A percentile compares a stretch with the other conserved stretches of the same genome.
These are phyloP conservation scores for Benthochromis sp. DNA, from an alignment of 2,113 vertebrate species.

Conservation along the genomic window DNA sequence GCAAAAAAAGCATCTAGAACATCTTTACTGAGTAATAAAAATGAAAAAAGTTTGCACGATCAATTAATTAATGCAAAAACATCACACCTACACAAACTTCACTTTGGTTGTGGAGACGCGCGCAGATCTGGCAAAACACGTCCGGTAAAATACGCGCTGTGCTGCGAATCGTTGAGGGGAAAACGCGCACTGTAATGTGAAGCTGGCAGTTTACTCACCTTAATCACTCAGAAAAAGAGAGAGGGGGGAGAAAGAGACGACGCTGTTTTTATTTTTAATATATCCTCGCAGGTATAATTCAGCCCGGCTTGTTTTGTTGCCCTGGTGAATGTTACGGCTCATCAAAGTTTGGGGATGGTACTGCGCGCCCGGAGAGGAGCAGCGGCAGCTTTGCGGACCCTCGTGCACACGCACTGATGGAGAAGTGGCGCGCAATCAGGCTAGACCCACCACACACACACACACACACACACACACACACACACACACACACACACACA, in stretches of 20 bases:
- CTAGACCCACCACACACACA: not conserved
- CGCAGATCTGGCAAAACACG: not conserved
- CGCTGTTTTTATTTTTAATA: not conserved
- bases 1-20: not conserved
- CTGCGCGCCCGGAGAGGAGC: constrained; percentile 32
- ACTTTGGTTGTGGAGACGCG: not conserved
- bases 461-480: not conserved
- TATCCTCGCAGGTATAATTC: not conserved
- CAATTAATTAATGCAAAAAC: not conserved
- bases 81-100: not conserved
- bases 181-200: not conserved
- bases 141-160: not conserved
- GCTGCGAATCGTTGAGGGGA: not conserved
- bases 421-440: constrained; percentile 33
- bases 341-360: constrained; percentile 49
- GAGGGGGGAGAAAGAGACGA: not conserved
- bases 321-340: not conserved
- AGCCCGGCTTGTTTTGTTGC: not conserved
- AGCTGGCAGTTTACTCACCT: constrained; percentile 44
- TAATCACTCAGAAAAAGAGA: not conserved
- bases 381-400: constrained; percentile 31
- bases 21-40: not conserved
- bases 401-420: constrained; percentile 38
- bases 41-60: not conserved
- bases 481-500: not conserved